Conservation (phyloP, 2,113 vertebrate species). For the Ia io region DNA sequence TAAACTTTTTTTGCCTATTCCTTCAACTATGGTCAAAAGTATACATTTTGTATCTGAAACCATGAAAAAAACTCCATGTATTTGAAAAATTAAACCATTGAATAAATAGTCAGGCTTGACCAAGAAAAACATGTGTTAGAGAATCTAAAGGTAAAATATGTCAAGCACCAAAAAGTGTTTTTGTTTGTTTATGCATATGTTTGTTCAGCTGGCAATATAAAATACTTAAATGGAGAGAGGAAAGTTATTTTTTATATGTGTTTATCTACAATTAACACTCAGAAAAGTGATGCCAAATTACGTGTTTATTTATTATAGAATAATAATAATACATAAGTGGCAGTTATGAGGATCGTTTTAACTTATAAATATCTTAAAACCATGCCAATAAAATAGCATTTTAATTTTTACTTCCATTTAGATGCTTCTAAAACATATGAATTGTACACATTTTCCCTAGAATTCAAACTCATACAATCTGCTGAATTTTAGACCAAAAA, state of each 20-base stretch:
- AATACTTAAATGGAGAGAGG: background rate
- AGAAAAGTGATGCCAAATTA: background rate
- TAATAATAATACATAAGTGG: background rate
- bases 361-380: slow-evolving; percentile 10
- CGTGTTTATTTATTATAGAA: background rate
- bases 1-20: slow-evolving; percentile 32
- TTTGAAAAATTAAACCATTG: slow-evolving; percentile 42
- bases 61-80: slow-evolving; percentile 20
- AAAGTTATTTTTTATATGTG: background rate
- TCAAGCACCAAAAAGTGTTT: background rate
- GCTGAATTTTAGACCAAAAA: background rate
- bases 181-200: background rate
- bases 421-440: background rate
- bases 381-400: background rate
- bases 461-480: slow-evolving; percentile 4
- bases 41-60: slow-evolving; percentile 51
- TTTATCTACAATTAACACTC: background rate
- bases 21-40: background rate
- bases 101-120: slow-evolving; percentile 59
- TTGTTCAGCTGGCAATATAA: background rate
- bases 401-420: background rate
- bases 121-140: slow-evolving; percentile 43
- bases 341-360: background rate
- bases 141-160: background rate
- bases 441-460: background rate